Conservation (phyloP, 2,113 vertebrate genomes). For the Chaetodon trifascialis region DNA sequence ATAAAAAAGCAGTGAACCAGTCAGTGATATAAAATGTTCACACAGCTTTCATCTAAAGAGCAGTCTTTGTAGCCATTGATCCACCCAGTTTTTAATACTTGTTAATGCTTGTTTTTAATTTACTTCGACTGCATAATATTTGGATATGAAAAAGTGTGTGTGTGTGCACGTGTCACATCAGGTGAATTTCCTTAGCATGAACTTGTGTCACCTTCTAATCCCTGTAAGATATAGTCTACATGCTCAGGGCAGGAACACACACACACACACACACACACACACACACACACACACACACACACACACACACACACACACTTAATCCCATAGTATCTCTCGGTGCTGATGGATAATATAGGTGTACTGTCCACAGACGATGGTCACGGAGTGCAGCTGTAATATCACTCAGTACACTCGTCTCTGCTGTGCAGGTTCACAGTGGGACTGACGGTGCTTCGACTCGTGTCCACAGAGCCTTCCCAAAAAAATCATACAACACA, state of each 20-base stretch:
- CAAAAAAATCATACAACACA: conserved; percentile 9
- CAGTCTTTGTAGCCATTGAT: neutral
- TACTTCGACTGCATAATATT: conserved; percentile 2
- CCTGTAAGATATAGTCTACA: conserved; percentile 47
- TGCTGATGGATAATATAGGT: conserved; percentile 47
- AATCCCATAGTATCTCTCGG: conserved; percentile 56
- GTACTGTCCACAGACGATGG: conserved; percentile 21
- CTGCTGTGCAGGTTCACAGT: conserved; percentile 24
- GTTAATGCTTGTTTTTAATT: conserved; percentile 5
- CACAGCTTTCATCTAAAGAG: neutral
- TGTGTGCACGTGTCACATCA: conserved; percentile 30
- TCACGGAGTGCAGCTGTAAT: conserved; percentile 45
- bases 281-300: conserved; percentile 29
- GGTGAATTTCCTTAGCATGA: conserved; percentile 38
- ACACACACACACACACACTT: conserved; percentile 32
- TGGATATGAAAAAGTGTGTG: conserved; percentile 5
- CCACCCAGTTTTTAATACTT: neutral
- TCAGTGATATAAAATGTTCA: conserved; percentile 6
- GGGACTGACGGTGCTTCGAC: neutral
- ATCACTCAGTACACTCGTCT: conserved; percentile 35
- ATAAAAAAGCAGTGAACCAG: neutral
- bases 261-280: conserved; percentile 34
- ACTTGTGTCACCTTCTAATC: conserved; percentile 65
- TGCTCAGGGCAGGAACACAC: conserved; percentile 21
- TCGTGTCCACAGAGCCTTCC: neutral